phyloP scores from a whole-genome alignment of 2,113 vertebrate genomes.

The Tupaia chinensis region DNA sequence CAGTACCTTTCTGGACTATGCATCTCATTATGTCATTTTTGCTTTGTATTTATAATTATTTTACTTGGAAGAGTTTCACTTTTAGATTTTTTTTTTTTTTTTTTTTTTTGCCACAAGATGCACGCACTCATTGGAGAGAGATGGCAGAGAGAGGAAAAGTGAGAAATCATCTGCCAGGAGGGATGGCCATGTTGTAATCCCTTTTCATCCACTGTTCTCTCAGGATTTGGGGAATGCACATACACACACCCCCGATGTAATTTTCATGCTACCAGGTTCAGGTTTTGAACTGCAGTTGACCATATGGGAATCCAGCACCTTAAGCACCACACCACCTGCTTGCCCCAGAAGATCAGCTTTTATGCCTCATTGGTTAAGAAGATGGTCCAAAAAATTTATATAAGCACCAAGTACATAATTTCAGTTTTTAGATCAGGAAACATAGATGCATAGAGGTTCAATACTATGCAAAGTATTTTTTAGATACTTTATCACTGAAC shows the following conservation, averaged over 20 bases:
- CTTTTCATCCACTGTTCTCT: no score
- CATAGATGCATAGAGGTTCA: neutral
- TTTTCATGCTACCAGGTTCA: no score
- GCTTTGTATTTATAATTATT: neutral
- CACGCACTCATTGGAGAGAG: no score
- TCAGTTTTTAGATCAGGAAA: neutral
- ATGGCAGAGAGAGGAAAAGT: no score
- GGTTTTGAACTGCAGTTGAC: no score
- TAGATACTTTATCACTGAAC: neutral
- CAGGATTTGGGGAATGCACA: no score
- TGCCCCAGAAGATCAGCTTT: neutral
- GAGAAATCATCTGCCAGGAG: no score
- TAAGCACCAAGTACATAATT: neutral
- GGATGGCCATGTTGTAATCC: no score
- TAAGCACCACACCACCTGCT: no score
- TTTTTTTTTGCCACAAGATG: no score
- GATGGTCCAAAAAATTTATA: neutral
- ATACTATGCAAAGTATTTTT: neutral
- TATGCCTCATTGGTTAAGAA: neutral
- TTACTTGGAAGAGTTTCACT: neutral
- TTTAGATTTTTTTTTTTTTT: neutral
- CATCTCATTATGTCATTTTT: neutral
- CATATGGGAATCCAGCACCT: no score
- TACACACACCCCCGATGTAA: no score
- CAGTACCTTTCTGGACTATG: neutral